Evolutionary conservation across 2,113 vertebrate species (phyloP), one percentile per base, ranked within the genome.

Genomic region (Herpailurus yagouaroundi): DNA sequence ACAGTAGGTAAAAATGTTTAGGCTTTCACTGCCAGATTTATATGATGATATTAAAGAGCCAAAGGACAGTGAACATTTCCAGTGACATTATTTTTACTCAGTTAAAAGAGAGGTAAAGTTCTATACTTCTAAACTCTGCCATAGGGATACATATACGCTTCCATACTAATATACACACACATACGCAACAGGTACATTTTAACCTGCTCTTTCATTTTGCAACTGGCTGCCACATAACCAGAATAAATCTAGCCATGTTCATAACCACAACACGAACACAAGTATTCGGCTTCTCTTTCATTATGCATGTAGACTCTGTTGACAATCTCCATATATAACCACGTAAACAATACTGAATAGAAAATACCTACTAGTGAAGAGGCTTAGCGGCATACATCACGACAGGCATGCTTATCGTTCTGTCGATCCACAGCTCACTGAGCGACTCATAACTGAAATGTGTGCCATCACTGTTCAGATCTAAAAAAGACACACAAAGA

Each of bases 391-490:
- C 23, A n/a, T 2, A 0, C 76, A 83, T 97, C 97, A 97, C 95
- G 97, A 97, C 94, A 97, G 92, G 97, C 93, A 97, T 0, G 21
- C 89, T 89, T 80, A 95, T 13, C 23, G 83, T 92, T 98, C 97
- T 94, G 95, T 97, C 93, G 91, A 93, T 52, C 1, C 96, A 96
- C 74, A 97, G 96, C 68, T 92, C 97, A 48, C 97, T 85, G 90
- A 63, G 83, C 86, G 84, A 94, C 1, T 50, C 0, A 0, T 45
- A 31, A 91, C 79, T 7, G 33, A 94, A 97, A 86, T 29, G 63
- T 41, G 79, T 96, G 88, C 98, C 98, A 98, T 98, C 87, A 98
- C 88, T 29, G 50, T 63, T 77, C 91, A 98, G 90, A 98, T 38
- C 98, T 98, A 93, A 11, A 96, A 7, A 8, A 81, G 92, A 63